Evolutionary conservation across 2,888 invertebrate genomes (phyloP), one percentile per base, ranked within the genome.

Genomic region (Pecten maximus): DNA sequence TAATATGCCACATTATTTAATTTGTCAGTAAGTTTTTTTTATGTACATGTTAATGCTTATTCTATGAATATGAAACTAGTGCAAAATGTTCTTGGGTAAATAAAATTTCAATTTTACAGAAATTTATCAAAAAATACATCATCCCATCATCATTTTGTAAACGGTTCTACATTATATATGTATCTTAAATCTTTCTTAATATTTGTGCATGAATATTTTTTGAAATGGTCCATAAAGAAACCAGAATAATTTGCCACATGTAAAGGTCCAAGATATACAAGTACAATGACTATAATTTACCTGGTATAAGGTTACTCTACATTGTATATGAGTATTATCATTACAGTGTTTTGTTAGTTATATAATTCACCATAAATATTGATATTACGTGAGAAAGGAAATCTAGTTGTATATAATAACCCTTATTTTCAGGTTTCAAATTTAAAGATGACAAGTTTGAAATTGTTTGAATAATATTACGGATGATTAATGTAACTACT

Each of bases 401-500:
- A 60, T 60, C n/a, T 60, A 2, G 28, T 60, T 28, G 8, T 60
- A n/a, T n/a, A 28, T 60, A 60, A 60, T 60, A 4, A 60, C 4
- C 10, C 60, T 60, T n/a, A n/a, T n/a, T n/a, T n/a, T n/a, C n/a
- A n/a, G 60, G 60, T 60, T 60, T 60, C 60, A 74, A 74, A 74
- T 74, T 74, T 35, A 3, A 74, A 74, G 35, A 74, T 35, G 35
- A 74, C 8, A 74, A 35, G 74, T 28, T 8, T 35, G 15, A 28
- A 35, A 74, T 35, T 74, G 2, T 8, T 74, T 28, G 74, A 28
- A 28, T 74, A 28, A 74, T 74, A 35, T 74, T 35, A 0, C 2
- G 35, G 16, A 74, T 74, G 74, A 74, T 74, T 74, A 74, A 74
- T 74, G 74, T 74, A 74, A 35, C 74, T 74, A 74, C 35, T 74